Conservation (phyloP, 2,797 vertebrate genomes). For the Apogon hyalosoma region DNA sequence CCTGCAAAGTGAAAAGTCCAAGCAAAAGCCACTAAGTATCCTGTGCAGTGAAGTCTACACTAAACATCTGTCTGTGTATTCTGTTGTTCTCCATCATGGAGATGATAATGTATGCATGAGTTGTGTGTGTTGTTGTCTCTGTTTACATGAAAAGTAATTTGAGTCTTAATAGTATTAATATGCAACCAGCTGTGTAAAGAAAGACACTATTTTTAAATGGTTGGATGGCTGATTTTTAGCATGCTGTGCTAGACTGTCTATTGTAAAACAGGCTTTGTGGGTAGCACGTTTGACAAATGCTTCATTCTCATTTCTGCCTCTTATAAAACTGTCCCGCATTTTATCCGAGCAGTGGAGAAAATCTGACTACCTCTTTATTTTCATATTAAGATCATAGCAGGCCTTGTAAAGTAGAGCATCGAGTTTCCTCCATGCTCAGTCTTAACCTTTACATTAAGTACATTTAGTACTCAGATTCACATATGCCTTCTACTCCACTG, state of each 20-base stretch:
- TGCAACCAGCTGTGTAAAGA: slow-evolving; percentile 57
- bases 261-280: slow-evolving; percentile 57
- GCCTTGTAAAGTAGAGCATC: slow-evolving; percentile 58
- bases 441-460: slow-evolving; percentile 58
- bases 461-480: slow-evolving; percentile 60
- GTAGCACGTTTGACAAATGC: slow-evolving; percentile 65
- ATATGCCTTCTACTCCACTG: slow-evolving; percentile 65
- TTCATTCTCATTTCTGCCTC: slow-evolving; percentile 51
- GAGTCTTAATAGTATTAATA: slow-evolving; percentile 58
- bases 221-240: slow-evolving; percentile 47
- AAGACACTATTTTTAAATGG: slow-evolving; percentile 42
- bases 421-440: slow-evolving; percentile 50
- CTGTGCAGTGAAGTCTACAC: slow-evolving; percentile 52
- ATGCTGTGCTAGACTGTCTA: slow-evolving; percentile 60
- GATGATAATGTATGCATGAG: slow-evolving; percentile 73
- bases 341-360: slow-evolving; percentile 54
- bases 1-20: slow-evolving; percentile 38
- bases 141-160: slow-evolving; percentile 58
- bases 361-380: slow-evolving; percentile 75
- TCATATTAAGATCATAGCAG: slow-evolving; percentile 58
- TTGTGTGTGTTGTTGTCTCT: slow-evolving; percentile 67
- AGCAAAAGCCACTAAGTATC: slow-evolving; percentile 54
- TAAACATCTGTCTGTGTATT: slow-evolving; percentile 70
- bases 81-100: slow-evolving; percentile 63
- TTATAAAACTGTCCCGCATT: slow-evolving; percentile 28